phyloP scores from a whole-genome alignment of 2,797 vertebrate species.

The Eulemur coronatus region DNA sequence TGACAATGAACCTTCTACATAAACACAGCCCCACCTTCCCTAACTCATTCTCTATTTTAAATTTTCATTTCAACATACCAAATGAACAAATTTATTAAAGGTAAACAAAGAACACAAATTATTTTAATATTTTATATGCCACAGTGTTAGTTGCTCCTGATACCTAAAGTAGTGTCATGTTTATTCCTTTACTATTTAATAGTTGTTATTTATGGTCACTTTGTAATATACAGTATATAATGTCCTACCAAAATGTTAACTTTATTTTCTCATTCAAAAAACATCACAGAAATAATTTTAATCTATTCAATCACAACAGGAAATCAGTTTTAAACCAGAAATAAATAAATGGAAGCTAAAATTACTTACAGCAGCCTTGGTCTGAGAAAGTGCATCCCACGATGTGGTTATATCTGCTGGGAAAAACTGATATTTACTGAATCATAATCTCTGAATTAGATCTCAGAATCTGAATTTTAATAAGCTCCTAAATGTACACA shows the following conservation, averaged over 20 bases:
- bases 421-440: slow-evolving; percentile 52
- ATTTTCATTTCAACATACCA: slow-evolving; percentile 13
- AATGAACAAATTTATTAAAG: slow-evolving; percentile 28
- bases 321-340: slow-evolving; percentile 38
- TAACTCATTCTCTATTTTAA: slow-evolving; percentile 25
- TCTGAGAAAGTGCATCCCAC: slow-evolving; percentile 92
- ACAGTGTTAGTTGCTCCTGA: neutral
- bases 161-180: neutral
- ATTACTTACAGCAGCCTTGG: slow-evolving; percentile 96
- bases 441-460: slow-evolving; percentile 45
- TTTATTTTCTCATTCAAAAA: slow-evolving; percentile 37
- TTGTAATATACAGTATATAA: neutral
- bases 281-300: slow-evolving; percentile 20
- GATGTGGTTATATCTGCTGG: slow-evolving; percentile 88
- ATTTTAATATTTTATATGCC: slow-evolving; percentile 16
- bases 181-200: slow-evolving; percentile 41
- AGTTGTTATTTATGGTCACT: slow-evolving; percentile 10
- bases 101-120: neutral
- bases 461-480: slow-evolving; percentile 39
- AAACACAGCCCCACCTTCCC: neutral
- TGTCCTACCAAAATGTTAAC: slow-evolving; percentile 31
- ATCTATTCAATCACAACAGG: slow-evolving; percentile 45
- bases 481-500: slow-evolving; percentile 14
- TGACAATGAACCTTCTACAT: neutral
- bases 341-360: neutral